Evolutionary conservation across 2,113 vertebrate genomes (phyloP).

Genomic region (Origma solitaria): DNA sequence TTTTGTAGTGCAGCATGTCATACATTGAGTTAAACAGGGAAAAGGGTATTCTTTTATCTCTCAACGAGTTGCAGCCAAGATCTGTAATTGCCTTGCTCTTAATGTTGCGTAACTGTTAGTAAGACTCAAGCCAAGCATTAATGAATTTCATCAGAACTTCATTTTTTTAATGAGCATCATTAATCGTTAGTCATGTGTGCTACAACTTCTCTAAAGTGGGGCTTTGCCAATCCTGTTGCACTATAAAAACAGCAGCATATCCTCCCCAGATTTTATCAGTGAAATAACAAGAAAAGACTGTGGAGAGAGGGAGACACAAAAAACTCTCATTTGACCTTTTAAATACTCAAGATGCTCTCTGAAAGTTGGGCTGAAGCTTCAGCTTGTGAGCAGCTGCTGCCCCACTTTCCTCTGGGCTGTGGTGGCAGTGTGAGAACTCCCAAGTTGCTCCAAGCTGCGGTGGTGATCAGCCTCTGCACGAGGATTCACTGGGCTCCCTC

Average conservation of each 20-base stretch:
- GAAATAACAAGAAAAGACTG: neutral
- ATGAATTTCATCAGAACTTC: conserved; percentile 72
- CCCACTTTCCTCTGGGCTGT: neutral
- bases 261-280: neutral
- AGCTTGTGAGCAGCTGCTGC: neutral
- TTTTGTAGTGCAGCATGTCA: neutral
- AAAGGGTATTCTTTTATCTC: conserved; percentile 51
- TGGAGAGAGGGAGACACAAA: neutral
- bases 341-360: neutral
- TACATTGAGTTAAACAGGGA: conserved; percentile 37
- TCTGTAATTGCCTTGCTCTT: conserved; percentile 68
- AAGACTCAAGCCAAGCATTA: conserved; percentile 69
- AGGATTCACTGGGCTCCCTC: neutral
- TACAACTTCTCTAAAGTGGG: conserved; percentile 33
- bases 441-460: neutral
- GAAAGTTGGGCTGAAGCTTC: neutral
- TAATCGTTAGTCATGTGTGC: conserved; percentile 60
- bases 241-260: conserved; percentile 32
- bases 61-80: conserved; percentile 58
- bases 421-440: neutral
- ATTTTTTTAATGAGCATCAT: conserved; percentile 71
- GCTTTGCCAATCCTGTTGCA: conserved; percentile 29
- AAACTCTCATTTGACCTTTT: neutral
- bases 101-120: conserved; percentile 70
- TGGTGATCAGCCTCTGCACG: neutral